A percentile compares a stretch with the other conserved stretches of the same genome.
These are phyloP conservation scores for Perca flavescens DNA, from an alignment of 2,113 vertebrate species.

Conservation along the genomic window DNA sequence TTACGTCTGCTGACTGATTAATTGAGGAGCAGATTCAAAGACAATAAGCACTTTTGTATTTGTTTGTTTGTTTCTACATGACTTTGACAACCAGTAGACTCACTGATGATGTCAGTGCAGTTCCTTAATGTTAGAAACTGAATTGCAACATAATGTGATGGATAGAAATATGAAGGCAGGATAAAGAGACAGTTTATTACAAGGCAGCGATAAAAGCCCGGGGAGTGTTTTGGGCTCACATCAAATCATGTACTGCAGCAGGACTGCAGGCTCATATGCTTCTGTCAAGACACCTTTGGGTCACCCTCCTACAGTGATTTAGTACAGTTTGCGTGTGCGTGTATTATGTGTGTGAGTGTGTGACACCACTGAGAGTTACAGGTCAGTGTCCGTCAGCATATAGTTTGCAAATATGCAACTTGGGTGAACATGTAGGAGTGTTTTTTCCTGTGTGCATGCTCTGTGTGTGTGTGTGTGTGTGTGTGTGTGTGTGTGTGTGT, in stretches of 20 bases:
- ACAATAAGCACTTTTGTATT: conserved; percentile 48
- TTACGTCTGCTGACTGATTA: conserved; percentile 66
- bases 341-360: conserved; percentile 15
- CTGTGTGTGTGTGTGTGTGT: conserved; percentile 11
- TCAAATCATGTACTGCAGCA: conserved; percentile 61
- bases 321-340: conserved; percentile 24
- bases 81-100: conserved; percentile 31
- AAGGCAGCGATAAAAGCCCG: conserved; percentile 41
- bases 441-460: conserved; percentile 4
- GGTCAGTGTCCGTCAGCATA: conserved; percentile 57
- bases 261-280: conserved; percentile 68
- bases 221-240: conserved; percentile 64
- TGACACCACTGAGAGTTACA: conserved; percentile 46
- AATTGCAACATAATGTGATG: conserved; percentile 29
- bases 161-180: conserved; percentile 46
- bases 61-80: conserved; percentile 19
- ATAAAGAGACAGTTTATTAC: conserved; percentile 63
- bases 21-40: conserved; percentile 52
- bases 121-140: conserved; percentile 17
- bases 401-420: conserved; percentile 19
- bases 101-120: background rate
- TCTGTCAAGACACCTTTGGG: conserved; percentile 65
- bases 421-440: conserved; percentile 19
- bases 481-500: conserved; percentile 10
- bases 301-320: conserved; percentile 71